A percentile compares a stretch with the other conserved stretches of the same genome.
These are phyloP conservation scores for Cheilosia scutellata DNA, from an alignment of 2,888 invertebrate genomes.

Conservation along the genomic window DNA sequence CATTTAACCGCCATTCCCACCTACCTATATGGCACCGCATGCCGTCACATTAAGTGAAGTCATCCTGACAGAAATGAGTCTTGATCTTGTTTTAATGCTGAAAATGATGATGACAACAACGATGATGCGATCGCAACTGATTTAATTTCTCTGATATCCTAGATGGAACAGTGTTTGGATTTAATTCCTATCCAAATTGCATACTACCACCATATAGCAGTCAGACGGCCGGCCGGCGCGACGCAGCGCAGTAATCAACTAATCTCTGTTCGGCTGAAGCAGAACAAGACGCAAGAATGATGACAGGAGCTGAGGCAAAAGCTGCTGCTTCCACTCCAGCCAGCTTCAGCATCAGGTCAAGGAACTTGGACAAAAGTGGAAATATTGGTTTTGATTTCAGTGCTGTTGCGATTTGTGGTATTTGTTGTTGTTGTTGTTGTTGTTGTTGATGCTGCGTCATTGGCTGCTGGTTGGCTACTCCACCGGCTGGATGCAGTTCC, in stretches of 20 bases:
- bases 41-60: neutral
- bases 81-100: slow-evolving; percentile 34
- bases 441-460: slow-evolving; percentile 12
- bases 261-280: slow-evolving; percentile 52
- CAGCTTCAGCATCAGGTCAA: slow-evolving; percentile 57
- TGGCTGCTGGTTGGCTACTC: slow-evolving; percentile 1
- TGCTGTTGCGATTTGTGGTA: slow-evolving; percentile 40
- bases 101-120: slow-evolving; percentile 13
- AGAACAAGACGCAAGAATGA: slow-evolving; percentile 51
- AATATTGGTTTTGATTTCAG: slow-evolving; percentile 76
- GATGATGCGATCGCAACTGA: slow-evolving; percentile 35
- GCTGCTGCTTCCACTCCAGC: slow-evolving; percentile 12
- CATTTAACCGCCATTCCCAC: too few species aligned
- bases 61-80: slow-evolving; percentile 39
- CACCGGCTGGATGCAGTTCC: slow-evolving; percentile 58
- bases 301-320: slow-evolving; percentile 53
- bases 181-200: slow-evolving; percentile 52
- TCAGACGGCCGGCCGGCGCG: slow-evolving; percentile 25
- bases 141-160: slow-evolving; percentile 62
- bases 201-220: slow-evolving; percentile 41
- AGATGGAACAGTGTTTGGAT: slow-evolving; percentile 63
- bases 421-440: slow-evolving; percentile 28
- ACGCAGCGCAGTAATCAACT: slow-evolving; percentile 59
- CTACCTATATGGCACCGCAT: neutral
- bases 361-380: slow-evolving; percentile 71